Evolutionary conservation across 2,888 invertebrate species (phyloP), one percentile per base, ranked within the genome.

Genomic region (Drosophila subquinaria): DNA sequence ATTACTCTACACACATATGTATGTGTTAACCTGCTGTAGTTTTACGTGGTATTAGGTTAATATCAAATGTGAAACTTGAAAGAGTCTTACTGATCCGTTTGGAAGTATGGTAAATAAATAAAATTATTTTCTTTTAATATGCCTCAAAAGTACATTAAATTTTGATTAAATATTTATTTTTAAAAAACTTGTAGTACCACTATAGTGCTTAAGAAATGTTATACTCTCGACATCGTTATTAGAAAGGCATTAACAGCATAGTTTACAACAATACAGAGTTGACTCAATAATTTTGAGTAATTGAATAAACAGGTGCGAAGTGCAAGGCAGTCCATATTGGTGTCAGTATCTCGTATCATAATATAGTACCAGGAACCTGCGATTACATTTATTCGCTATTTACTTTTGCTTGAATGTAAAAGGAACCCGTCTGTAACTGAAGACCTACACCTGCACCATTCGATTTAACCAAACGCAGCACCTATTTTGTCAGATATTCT

Each of bases 401-500:
- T 69, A 62, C 59, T 73, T 78, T 75, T 70, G 65, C 59, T 68
- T 57, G 67, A 83, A 86, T 55, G 76, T 76, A 81, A 79, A 69
- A 62, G 62, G 67, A 84, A 60, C 68, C 64, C 60, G 51, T 30
- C 57, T 61, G 73, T 45, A 70, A 52, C 50, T 53, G 40, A 60
- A 77, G 20, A 20, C 65, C 53, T 42, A 47, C 53, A 33, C 53
- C 40, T 50, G 40, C 48, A 55, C 40, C 60, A 57, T 74, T 72
- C 64, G 47, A 50, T 61, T 66, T 69, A 81, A 76, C 70, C 66
- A 68, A 73, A 73, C 67, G 64, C 53, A 69, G 8, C 50, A 80
- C 56, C 64, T 77, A 74, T 77, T 80, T 69, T 53, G 10, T 40
- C 45, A 51, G 73, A 62, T 60, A 43, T 60, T 48, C 48, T 20